Base-by-base conservation (phyloP, 2,113 vertebrate genomes). In the Corythaeola cristata region DNA sequence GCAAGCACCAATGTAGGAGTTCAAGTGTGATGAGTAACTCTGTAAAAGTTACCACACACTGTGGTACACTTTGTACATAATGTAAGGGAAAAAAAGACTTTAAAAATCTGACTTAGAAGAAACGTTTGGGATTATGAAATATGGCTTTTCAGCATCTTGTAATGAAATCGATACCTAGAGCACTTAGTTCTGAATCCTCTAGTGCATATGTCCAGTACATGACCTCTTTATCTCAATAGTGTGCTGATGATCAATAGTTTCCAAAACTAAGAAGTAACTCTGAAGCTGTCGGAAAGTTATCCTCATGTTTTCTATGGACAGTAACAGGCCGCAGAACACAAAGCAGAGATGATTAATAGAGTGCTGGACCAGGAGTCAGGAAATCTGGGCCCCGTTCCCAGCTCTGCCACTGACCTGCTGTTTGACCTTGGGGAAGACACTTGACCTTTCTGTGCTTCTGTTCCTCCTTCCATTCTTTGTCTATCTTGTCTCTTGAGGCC, bases 401-500 rank as follows among this genome's bases (percentile, higher is more conserved):
- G 71, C 45, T 97, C 86, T 96, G 96, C 94, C 97, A 97, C 76
- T 94, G 95, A 96, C 96, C 94, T 90, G 77, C 83, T 73, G 71
- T 95, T 95, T 95, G 92, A 95, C 97, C 96, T 94, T 89, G 84
- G 93, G 92, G 92, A 88, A 92, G 84, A 93, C 84, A 85, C 95
- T 79, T 92, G 92, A 97, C 94, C 96, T 92, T 95, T 96, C 81
- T 66, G 71, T 80, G 96, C 96, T 97, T 95, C 96, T 97, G 91
- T 92, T 97, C 71, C 97, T 95, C 85, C 77, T 76, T 92, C 94
- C 80, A 95, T 72, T 76, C 89, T 89, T 93, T 89, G 86, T 95
- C 89, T 94, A 44, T 91, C 95, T 96, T 92, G 92, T 96, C 95
- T 95, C 94, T 53, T 23, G 90, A 92, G 92, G 84, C 96, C 80